phyloP scores from a whole-genome alignment of 2,113 vertebrate genomes.

The Rafetus swinhoei region DNA sequence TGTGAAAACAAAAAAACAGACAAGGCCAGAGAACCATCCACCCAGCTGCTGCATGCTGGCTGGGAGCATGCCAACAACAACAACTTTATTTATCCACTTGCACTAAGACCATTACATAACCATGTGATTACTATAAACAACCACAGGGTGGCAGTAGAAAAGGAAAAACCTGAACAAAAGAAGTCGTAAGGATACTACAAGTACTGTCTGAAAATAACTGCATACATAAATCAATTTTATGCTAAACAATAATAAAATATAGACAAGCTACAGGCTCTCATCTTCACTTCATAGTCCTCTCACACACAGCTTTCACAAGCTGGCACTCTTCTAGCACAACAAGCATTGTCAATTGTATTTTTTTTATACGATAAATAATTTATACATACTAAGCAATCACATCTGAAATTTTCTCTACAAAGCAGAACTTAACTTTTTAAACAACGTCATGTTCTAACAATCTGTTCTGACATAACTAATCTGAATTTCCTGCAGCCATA shows the following conservation, averaged over 20 bases:
- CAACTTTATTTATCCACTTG: neutral
- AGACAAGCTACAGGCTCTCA: neutral
- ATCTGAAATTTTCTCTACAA: neutral
- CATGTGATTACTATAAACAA: neutral
- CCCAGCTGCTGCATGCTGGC: neutral
- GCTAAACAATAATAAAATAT: neutral
- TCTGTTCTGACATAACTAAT: neutral
- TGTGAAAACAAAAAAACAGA: accelerated
- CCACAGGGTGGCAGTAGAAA: neutral
- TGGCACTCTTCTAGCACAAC: neutral
- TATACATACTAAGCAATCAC: neutral
- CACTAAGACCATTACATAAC: neutral
- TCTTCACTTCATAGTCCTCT: neutral
- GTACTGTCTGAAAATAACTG: neutral
- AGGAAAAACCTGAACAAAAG: neutral
- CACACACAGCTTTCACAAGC: neutral
- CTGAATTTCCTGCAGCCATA: neutral
- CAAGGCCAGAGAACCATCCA: accelerated
- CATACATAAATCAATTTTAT: neutral
- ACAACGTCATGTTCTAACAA: neutral
- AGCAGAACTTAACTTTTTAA: neutral
- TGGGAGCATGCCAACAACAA: neutral
- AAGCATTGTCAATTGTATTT: neutral
- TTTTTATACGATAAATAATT: neutral
- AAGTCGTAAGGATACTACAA: neutral